phyloP scores from a whole-genome alignment of 2,888 invertebrate genomes.

The Archaeoteleia sp. region DNA sequence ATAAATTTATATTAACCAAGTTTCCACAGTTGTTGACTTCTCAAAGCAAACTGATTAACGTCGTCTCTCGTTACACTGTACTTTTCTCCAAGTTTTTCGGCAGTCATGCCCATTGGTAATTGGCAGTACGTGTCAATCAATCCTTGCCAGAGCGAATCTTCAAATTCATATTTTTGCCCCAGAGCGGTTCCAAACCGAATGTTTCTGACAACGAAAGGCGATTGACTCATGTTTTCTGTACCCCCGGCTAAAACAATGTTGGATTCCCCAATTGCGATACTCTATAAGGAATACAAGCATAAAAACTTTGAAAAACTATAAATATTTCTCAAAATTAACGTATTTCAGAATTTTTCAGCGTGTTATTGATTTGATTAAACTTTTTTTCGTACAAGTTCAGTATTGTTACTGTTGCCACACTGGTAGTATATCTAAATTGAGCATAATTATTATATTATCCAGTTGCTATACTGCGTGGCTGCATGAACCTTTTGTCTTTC shows the following conservation, averaged over 20 bases:
- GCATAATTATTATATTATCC: too few relatives aligned
- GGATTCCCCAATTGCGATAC: conserved; percentile 89
- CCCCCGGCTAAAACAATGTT: conserved; percentile 93
- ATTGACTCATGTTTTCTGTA: conserved; percentile 95
- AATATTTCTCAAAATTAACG: too few relatives aligned
- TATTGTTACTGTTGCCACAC: too few relatives aligned
- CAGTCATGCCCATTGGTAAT: conserved; percentile 96
- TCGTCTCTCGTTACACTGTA: conserved; percentile 87
- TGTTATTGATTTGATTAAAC: too few relatives aligned
- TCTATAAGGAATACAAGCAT: conserved; percentile 79
- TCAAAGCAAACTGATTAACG: conserved; percentile 89
- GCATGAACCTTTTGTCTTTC: too few relatives aligned
- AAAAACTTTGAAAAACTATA: too few relatives aligned
- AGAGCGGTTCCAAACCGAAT: conserved; percentile 92
- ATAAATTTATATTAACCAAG: conserved; percentile 77
- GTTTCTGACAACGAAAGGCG: conserved; percentile 90
- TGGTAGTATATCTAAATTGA: too few relatives aligned
- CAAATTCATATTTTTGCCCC: conserved; percentile 85
- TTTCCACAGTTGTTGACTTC: conserved; percentile 93
- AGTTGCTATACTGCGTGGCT: too few relatives aligned
- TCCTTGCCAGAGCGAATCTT: conserved; percentile 93
- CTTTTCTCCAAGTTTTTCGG: conserved; percentile 93
- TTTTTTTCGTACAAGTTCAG: too few relatives aligned
- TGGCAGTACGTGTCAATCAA: conserved; percentile 92
- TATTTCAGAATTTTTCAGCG: too few relatives aligned